phyloP scores from a whole-genome alignment of 2,797 vertebrate species.

The Sebastes baramenuke region DNA sequence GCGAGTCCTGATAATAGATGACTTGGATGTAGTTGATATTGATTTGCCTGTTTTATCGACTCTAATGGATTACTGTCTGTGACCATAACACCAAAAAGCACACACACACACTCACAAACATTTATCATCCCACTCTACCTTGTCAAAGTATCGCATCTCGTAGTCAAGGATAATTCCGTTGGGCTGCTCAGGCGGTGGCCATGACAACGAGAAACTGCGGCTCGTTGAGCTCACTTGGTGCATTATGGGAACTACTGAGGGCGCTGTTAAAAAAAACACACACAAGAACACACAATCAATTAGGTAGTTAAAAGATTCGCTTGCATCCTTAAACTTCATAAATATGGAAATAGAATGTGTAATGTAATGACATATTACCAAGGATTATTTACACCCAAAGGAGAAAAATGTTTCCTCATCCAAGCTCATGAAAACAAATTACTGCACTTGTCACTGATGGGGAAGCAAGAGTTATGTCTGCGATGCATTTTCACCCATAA shows the following conservation, averaged over 20 bases:
- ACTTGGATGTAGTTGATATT: constrained; percentile 38
- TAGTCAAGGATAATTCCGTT: constrained; percentile 97
- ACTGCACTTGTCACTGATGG: constrained; percentile 62
- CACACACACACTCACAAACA: constrained; percentile 25
- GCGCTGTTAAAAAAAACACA: constrained; percentile 81
- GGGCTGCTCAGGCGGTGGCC: constrained; percentile 95
- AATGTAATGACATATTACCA: constrained; percentile 45
- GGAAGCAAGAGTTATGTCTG: constrained; percentile 50
- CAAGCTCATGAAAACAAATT: constrained; percentile 62
- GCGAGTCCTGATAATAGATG: constrained; percentile 36
- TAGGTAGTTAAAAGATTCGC: constrained; percentile 37
- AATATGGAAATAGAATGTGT: constrained; percentile 54
- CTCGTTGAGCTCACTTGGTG: constrained; percentile 97
- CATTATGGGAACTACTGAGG: constrained; percentile 95
- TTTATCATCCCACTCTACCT: constrained; percentile 83
- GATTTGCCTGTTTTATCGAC: constrained; percentile 50
- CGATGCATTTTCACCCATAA: constrained; percentile 49
- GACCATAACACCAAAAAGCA: constrained; percentile 29
- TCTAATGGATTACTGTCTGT: constrained; percentile 41
- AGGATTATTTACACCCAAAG: constrained; percentile 58
- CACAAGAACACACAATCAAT: constrained; percentile 51
- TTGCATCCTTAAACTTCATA: constrained; percentile 38
- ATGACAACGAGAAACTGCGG: constrained; percentile 94
- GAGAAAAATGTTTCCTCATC: constrained; percentile 54
- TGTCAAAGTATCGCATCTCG: constrained; percentile 94